Base-by-base conservation (phyloP, 2,888 invertebrate species). In the Thumatha senex region DNA sequence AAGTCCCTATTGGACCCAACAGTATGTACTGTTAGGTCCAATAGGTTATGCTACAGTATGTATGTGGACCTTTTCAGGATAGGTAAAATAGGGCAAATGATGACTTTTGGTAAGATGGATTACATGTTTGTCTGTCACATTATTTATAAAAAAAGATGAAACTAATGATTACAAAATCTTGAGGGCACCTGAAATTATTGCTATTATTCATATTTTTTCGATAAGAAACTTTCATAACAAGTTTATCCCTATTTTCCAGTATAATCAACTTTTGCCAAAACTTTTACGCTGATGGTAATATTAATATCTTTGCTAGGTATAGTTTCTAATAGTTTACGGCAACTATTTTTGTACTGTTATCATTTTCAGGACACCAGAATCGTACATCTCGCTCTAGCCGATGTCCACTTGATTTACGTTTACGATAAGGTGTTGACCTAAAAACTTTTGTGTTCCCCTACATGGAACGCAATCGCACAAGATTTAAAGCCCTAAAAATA, bases 351-450 rank as follows among this genome's bases (percentile, higher is more conserved):
- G 74, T 82, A 81, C 72, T 83, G 81, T 84, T 86, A 86, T 86
- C 85, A 81, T 83, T 78, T 78, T 70, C 70, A 74, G 76, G 76
- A 76, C 77, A 77, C 78, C 71, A 71, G 60, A 70, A 49, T 51
- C 49, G 78, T 78, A 80, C 82, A 80, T 83, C 80, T 78, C 72
- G 69, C 78, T 73, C 75, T 78, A 72, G 66, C 76, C 82, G 76
- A 80, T 84, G 86, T 85, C 85, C 86, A 80, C 82, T 82, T 86
- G 86, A 87, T 87, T 86, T 87, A 87, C 84, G 74, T 69, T 79
- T 74, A 79, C 78, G 86, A 87, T 86, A 87, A 86, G 83, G 83
- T 82, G 80, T 73, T 82, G 79, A 78, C 86, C 84, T 81, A 82
- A 84, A 86, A 86, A 86, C 76, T 84, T 86, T 80, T 75, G 73